Base-by-base conservation (phyloP, 2,888 invertebrate genomes). In the Eustalomyia histrio region DNA sequence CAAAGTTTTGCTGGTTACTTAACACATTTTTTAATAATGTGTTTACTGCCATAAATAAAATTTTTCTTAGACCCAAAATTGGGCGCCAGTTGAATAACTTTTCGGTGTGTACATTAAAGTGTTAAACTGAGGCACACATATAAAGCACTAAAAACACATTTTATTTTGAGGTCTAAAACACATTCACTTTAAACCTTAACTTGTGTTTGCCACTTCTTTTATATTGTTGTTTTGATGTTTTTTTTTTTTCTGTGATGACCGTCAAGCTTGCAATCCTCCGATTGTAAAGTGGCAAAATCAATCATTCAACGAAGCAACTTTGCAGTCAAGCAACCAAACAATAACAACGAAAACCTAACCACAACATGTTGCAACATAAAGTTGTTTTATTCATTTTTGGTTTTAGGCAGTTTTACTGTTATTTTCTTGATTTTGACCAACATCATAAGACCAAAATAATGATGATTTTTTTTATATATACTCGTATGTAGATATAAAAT, bases 151-250 rank as follows among this genome's bases (percentile, higher is more conserved):
- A 24, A 50, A 6, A 47, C 47, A 29, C n/a, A 16, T 63, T 57
- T 17, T 33, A 50, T 69, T 64, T 76, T 64, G 64, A 64, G 64
- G 39, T 76, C 50, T 65, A 12, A 52, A 57, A 78, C 43, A 55
- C 76, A 73, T 67, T 78, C 78, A 67, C 78, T 73, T 78, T 55
- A 72, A 61, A 39, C 53, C 76, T 72, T 60, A 21, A 72, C 52
- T 78, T 65, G 65, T 58, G 33, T 67, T 43, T 47, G 64, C 65
- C 58, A 71, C 58, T 65, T 72, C 18, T 50, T 69, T 50, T 69
- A 39, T 21, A 6, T 39, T 43, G 43, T 18, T 55, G 29, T 29
- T 7, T 29, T 29, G 29, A 29, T 52, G 21, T 55, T 55, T 67
- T 76, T 63, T 39, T 71, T 61, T 61, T n/a, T 21, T 72, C 33